Percentiles rank a stretch among this genome's conserved stretches.
These are phyloP conservation scores for Rhodeus uyekii DNA, from an alignment of 2,797 vertebrate genomes.

Conservation along the genomic window DNA sequence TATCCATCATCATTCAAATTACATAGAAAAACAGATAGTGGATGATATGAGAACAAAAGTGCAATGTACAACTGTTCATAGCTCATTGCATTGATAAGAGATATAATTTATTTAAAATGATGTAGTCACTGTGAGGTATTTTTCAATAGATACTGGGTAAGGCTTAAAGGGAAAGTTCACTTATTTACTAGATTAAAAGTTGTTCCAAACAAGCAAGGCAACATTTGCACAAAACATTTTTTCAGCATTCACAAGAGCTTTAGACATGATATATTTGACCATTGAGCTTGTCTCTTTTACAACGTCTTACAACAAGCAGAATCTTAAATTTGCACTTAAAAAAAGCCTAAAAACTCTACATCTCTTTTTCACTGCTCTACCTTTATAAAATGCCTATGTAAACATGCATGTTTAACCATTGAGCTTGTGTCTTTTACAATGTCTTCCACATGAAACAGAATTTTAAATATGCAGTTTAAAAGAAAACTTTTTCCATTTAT, in stretches of 20 bases:
- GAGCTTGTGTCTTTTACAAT: neutral
- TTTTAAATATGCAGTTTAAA: no score
- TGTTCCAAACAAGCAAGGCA: neutral
- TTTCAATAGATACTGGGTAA: neutral
- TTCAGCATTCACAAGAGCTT: no score
- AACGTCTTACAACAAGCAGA: neutral
- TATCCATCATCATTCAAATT: slow-evolving; percentile 4
- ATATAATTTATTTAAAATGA: neutral
- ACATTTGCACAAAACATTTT: neutral
- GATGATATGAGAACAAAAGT: slow-evolving; percentile 7
- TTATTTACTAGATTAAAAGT: neutral
- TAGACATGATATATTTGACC: neutral
- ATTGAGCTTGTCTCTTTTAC: neutral
- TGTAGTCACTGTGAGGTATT: neutral
- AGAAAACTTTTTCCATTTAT: no score
- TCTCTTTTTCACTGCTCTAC: neutral
- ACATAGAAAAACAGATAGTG: slow-evolving; percentile 1
- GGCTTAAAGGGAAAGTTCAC: neutral
- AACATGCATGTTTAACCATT: neutral
- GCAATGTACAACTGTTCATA: neutral
- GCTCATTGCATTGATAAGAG: neutral
- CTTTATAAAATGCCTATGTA: neutral
- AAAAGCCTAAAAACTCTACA: no score
- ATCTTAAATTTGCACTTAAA: no score
- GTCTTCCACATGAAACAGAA: neutral